A percentile compares a stretch with the other conserved stretches of the same genome.
phyloP scores from a whole-genome alignment of 1,140 invertebrate genomes.

The Drosophila obscura region DNA sequence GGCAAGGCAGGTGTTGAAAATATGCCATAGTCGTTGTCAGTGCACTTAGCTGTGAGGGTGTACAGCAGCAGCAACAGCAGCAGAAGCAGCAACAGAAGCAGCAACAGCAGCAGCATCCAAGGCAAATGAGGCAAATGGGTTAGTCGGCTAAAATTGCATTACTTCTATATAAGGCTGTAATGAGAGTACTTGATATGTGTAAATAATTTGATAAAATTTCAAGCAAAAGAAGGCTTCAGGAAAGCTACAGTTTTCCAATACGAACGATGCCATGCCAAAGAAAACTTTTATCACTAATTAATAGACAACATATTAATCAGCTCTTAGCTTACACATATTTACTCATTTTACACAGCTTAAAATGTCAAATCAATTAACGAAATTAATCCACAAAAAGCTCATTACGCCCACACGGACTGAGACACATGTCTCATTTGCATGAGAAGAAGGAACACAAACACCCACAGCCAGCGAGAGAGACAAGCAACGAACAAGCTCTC shows the following conservation, averaged over 20 bases:
- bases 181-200: conserved; percentile 19
- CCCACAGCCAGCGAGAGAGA: neutral
- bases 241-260: too few species aligned
- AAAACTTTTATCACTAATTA: too few species aligned
- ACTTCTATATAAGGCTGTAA: conserved; percentile 26
- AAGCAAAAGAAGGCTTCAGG: neutral
- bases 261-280: neutral
- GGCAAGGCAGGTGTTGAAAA: conserved; percentile 79
- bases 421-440: conserved; percentile 49
- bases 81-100: conserved; percentile 20
- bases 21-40: conserved; percentile 64
- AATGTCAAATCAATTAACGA: conserved; percentile 29
- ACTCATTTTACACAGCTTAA: neutral
- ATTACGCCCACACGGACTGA: conserved; percentile 34
- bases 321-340: too few species aligned
- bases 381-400: conserved; percentile 1
- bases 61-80: conserved; percentile 18
- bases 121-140: conserved; percentile 65
- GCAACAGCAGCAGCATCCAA: conserved; percentile 13
- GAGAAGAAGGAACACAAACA: conserved; percentile 7
- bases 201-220: neutral
- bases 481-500: conserved; percentile 7
- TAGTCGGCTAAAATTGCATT: conserved; percentile 46
- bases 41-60: conserved; percentile 57
- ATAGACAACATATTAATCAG: too few species aligned